phyloP scores from a whole-genome alignment of 2,113 vertebrate species.

The Strigops habroptila region DNA sequence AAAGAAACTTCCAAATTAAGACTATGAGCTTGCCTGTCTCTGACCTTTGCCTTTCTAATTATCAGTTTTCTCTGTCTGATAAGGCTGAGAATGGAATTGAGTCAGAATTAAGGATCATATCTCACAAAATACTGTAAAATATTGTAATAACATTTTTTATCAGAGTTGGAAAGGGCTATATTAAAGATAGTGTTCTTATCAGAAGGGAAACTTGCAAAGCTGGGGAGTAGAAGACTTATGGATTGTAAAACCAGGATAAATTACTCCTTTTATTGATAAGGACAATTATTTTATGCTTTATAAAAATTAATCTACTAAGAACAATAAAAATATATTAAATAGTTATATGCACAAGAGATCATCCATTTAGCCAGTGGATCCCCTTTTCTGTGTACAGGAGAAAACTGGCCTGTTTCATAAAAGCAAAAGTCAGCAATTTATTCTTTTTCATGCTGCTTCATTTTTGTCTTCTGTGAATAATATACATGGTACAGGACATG shows the following conservation, averaged over 20 bases:
- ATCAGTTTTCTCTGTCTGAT: neutral
- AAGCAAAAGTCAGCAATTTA: neutral
- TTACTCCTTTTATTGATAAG: neutral
- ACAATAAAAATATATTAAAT: neutral
- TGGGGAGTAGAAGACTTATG: neutral
- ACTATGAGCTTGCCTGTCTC: neutral
- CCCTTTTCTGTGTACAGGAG: neutral
- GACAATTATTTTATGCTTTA: neutral
- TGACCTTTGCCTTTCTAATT: constrained; percentile 19
- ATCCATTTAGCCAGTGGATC: neutral
- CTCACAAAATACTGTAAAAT: constrained; percentile 23
- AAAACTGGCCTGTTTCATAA: neutral
- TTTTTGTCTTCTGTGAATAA: neutral
- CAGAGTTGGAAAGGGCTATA: neutral
- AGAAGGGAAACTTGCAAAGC: neutral
- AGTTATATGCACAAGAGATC: neutral
- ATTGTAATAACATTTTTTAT: constrained; percentile 20
- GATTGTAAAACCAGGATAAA: neutral
- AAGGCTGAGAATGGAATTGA: neutral
- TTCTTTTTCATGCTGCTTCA: accelerated
- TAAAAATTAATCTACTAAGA: neutral
- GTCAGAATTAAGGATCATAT: neutral
- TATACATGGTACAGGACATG: neutral
- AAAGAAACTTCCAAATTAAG: neutral
- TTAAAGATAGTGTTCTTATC: neutral